These are phyloP conservation scores for Sycobia sp. DNA, from an alignment of 1,140 invertebrate species.

Conservation along the genomic window DNA sequence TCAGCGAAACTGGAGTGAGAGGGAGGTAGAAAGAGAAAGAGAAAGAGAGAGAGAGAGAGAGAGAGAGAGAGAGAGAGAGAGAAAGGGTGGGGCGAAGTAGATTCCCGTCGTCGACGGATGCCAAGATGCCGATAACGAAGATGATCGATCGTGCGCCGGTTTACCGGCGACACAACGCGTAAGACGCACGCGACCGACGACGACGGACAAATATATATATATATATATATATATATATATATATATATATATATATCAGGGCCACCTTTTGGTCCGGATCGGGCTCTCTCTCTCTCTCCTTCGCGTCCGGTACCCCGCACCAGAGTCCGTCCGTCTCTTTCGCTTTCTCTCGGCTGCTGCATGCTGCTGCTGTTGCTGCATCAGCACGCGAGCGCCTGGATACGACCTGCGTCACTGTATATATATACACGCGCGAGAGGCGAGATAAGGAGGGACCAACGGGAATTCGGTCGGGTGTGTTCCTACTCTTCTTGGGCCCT, in stretches of 20 bases:
- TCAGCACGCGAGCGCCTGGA: no score
- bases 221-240: no score
- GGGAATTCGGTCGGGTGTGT: not conserved
- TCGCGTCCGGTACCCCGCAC: not conserved
- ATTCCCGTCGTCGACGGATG: constrained; percentile 10
- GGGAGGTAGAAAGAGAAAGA: not conserved
- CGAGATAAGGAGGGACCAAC: not conserved
- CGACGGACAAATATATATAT: constrained; percentile 14
- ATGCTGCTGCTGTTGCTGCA: no score
- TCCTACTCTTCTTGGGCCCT: no score
- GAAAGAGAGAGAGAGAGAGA: not conserved
- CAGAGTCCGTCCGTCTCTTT: not conserved
- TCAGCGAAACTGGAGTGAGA: constrained; percentile 6
- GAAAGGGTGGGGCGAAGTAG: not conserved
- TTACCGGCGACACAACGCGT: constrained; percentile 4
- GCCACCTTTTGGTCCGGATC: not conserved
- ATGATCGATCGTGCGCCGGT: constrained; percentile 29
- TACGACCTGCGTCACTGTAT: no score
- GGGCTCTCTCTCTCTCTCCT: not conserved
- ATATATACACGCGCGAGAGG: not conserved
- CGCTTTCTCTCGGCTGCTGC: no score
- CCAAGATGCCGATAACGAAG: constrained; percentile 32
- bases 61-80: not conserved
- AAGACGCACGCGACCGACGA: no score
- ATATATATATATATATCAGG: not conserved